Conservation (phyloP, 2,888 invertebrate species). For the Synergus japonicus region DNA sequence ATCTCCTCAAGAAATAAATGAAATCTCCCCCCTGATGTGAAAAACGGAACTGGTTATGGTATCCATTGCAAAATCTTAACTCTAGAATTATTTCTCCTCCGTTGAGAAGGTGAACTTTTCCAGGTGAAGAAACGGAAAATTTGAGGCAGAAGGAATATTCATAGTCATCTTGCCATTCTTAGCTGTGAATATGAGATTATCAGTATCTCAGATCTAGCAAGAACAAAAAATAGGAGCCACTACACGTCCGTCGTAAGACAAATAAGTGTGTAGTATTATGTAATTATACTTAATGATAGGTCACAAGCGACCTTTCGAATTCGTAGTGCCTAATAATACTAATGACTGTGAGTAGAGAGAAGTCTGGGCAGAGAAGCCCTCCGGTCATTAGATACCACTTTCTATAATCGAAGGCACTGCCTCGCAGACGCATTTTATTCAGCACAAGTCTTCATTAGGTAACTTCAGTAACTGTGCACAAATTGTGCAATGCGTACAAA, state of each 20-base stretch:
- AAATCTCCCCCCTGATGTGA: not conserved
- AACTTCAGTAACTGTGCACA: no score
- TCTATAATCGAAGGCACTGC: constrained; percentile 3
- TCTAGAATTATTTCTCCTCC: not conserved
- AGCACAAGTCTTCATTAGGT: not conserved
- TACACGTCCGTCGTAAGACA: constrained; percentile 42
- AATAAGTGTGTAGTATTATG: constrained; percentile 40
- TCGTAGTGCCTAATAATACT: constrained; percentile 36
- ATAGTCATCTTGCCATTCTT: constrained; percentile 21
- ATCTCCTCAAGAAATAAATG: constrained; percentile 2
- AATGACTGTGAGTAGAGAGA: constrained; percentile 19
- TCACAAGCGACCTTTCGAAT: constrained; percentile 30
- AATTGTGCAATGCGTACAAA: no score
- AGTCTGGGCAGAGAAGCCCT: not conserved
- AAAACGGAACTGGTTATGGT: not conserved
- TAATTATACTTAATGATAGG: constrained; percentile 38
- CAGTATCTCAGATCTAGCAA: constrained; percentile 15
- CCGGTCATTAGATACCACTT: constrained; percentile 29
- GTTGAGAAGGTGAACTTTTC: not conserved
- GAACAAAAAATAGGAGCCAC: constrained; percentile 26
- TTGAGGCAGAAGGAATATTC: not conserved
- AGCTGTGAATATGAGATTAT: not conserved
- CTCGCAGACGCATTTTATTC: not conserved
- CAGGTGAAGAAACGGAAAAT: not conserved
- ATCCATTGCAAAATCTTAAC: not conserved